These are phyloP conservation scores for Ctenosaura bakeri DNA, from an alignment of 2,797 vertebrate genomes.

Conservation along the genomic window DNA sequence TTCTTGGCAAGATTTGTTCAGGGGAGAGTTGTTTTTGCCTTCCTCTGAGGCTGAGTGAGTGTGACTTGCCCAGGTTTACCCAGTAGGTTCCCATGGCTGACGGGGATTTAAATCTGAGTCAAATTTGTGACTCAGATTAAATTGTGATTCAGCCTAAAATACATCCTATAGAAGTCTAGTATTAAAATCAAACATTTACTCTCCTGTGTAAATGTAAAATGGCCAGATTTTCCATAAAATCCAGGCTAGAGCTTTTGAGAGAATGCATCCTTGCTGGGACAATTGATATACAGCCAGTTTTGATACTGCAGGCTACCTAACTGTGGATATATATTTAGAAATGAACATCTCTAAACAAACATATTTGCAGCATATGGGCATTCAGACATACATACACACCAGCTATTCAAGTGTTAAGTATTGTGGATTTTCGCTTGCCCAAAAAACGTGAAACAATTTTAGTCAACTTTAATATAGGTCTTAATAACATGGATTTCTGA, in stretches of 20 bases:
- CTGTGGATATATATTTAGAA: not conserved
- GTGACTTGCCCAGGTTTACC: no score
- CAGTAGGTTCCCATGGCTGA: no score
- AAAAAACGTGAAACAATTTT: not conserved
- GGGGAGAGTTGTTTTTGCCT: no score
- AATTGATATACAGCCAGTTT: slow-evolving; percentile 55
- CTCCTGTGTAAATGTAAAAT: slow-evolving; percentile 59
- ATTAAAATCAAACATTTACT: slow-evolving; percentile 57
- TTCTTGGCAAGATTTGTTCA: no score
- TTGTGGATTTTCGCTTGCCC: not conserved
- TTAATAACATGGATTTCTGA: not conserved
- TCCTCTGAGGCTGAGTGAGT: no score
- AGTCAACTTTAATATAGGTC: not conserved
- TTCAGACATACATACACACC: no score
- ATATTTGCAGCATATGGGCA: no score
- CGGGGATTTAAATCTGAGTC: no score
- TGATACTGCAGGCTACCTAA: slow-evolving; percentile 56
- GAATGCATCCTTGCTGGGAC: slow-evolving; percentile 58
- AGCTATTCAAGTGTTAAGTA: not conserved
- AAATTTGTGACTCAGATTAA: slow-evolving; percentile 25
- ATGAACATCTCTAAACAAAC: not conserved
- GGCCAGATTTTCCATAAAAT: slow-evolving; percentile 56
- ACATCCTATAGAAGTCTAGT: slow-evolving; percentile 30
- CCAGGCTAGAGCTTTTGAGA: slow-evolving; percentile 45
- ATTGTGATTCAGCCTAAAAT: slow-evolving; percentile 58